A percentile compares a stretch with the other conserved stretches of the same genome.
phyloP scores from a whole-genome alignment of 2,888 invertebrate species.

The Aspidiotus destructor region DNA sequence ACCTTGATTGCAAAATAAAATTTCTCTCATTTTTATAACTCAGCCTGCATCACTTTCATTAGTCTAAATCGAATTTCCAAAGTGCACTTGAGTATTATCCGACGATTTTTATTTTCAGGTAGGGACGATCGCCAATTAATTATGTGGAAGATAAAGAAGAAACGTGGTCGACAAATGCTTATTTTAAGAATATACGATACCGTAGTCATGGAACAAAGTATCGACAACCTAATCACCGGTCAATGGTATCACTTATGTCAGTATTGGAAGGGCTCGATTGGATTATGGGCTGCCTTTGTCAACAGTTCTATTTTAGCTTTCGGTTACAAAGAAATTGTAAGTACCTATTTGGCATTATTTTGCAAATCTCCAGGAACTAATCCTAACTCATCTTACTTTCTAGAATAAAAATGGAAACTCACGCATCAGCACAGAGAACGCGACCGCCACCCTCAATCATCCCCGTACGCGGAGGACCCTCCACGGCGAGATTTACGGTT shows the following conservation, averaged over 20 bases:
- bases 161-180: constrained; percentile 1
- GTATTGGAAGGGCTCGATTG: constrained; percentile 30
- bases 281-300: constrained; percentile 24
- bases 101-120: background rate
- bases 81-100: no score
- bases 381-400: background rate
- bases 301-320: constrained; percentile 26
- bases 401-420: constrained; percentile 3
- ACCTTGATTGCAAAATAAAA: no score
- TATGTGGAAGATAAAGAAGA: constrained; percentile 31
- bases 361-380: no score
- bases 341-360: no score
- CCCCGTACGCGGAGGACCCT: constrained; percentile 10
- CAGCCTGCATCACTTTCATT: no score
- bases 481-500: constrained; percentile 24
- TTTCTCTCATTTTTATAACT: no score
- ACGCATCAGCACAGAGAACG: background rate
- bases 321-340: constrained; percentile 12
- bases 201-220: constrained; percentile 19
- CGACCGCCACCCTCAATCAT: constrained; percentile 16
- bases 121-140: constrained; percentile 15
- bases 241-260: constrained; percentile 28
- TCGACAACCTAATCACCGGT: constrained; percentile 12
- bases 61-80: no score
- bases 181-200: constrained; percentile 21